Percentiles rank a stretch among this genome's conserved stretches.
These are phyloP conservation scores for Hemibagrus wyckioides DNA, from an alignment of 2,113 vertebrate genomes.

Conservation along the genomic window DNA sequence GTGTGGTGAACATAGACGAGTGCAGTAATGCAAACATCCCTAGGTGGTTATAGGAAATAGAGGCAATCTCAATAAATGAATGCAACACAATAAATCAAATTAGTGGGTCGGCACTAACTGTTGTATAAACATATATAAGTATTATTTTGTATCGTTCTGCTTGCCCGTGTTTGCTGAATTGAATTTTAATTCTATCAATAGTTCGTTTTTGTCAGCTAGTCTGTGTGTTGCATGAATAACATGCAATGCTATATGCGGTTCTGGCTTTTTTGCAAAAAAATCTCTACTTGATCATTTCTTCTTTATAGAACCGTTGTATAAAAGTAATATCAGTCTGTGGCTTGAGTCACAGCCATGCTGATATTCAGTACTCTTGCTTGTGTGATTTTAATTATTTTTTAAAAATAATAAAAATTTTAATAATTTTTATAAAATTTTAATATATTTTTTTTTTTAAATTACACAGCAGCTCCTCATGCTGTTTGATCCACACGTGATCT, in stretches of 20 bases:
- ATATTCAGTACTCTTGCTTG: background rate
- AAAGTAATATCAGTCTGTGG: background rate
- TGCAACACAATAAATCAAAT: too few relatives aligned
- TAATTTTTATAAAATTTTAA: too few relatives aligned
- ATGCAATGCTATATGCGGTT: background rate
- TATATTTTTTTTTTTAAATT: background rate
- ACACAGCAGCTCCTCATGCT: conserved; percentile 48
- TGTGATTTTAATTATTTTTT: too few relatives aligned
- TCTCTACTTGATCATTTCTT: background rate
- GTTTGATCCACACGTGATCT: conserved; percentile 33
- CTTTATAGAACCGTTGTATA: background rate
- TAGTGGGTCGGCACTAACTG: too few relatives aligned
- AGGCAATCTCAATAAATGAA: too few relatives aligned
- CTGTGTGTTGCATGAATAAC: background rate
- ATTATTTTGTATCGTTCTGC: too few relatives aligned
- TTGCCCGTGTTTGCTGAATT: background rate
- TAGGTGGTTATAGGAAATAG: too few relatives aligned
- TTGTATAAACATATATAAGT: too few relatives aligned
- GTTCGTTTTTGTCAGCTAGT: background rate
- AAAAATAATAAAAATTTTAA: too few relatives aligned
- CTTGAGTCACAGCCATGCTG: background rate
- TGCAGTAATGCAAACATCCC: background rate
- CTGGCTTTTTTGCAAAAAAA: background rate
- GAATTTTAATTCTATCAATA: background rate
- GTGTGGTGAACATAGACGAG: background rate